Percentiles rank a stretch among this genome's conserved stretches.
phyloP scores from a whole-genome alignment of 1,140 invertebrate genomes.

The Chymomyza costata region DNA sequence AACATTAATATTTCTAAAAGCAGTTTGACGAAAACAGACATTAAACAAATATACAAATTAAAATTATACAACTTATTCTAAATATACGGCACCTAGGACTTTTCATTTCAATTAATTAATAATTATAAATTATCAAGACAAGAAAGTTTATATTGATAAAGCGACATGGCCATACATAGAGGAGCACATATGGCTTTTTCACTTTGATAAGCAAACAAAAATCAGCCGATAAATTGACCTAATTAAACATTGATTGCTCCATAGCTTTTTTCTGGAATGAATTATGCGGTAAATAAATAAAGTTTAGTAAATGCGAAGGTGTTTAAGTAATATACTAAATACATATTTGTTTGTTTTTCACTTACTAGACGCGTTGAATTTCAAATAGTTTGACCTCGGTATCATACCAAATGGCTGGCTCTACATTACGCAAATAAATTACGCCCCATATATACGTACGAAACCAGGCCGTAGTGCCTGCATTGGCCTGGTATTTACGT shows the following conservation, averaged over 20 bases:
- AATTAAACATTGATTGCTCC: constrained; percentile 30
- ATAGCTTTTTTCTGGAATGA: constrained; percentile 41
- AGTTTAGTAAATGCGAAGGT: constrained; percentile 80
- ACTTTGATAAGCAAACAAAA: no score
- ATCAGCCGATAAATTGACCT: no score
- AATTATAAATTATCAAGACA: no score
- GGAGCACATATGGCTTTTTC: no score
- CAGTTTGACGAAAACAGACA: no score
- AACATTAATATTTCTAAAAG: no score
- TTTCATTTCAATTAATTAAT: no score
- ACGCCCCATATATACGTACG: constrained; percentile 99
- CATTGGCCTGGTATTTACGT: constrained; percentile 98
- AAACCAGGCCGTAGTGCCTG: constrained; percentile 99
- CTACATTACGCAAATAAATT: constrained; percentile 98
- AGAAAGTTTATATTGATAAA: no score
- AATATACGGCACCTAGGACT: no score
- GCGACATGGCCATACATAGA: no score
- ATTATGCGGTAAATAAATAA: constrained; percentile 57
- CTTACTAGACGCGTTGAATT: constrained; percentile 89
- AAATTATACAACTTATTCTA: no score
- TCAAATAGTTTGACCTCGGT: constrained; percentile 99
- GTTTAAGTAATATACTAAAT: constrained; percentile 75
- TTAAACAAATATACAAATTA: no score
- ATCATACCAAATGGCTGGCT: constrained; percentile 99
- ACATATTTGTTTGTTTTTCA: constrained; percentile 74